Base-by-base conservation (phyloP, 2,797 vertebrate genomes). In the Botia kubotai region DNA sequence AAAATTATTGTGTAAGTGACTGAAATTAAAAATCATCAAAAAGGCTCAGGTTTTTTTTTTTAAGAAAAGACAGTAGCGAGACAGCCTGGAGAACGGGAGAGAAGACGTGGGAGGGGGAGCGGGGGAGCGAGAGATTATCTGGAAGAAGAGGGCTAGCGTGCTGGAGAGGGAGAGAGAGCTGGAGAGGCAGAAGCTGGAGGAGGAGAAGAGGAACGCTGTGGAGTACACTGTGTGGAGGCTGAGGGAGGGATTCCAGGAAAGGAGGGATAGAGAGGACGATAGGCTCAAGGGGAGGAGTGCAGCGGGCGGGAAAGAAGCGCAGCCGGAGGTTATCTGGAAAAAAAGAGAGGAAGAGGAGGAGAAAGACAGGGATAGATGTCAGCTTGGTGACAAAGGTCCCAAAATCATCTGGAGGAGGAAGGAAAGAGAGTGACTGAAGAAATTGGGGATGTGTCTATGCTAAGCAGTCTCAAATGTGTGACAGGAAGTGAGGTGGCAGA, bases 11-110 rank as follows among this genome's bases (percentile, higher is more conserved):
- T 1, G 50, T 2, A 6, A 16, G 17, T 17, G 0, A 65, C 33
- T 26, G 4, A 26, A 26, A 3, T 60, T 75, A n/a, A 7, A 50
- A 4, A 39, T 62, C 0, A 21, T 36, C 43, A 46, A 46, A 46
- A 26, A 50, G 73, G 53, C 66, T 63, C 55, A 75, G 72, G 80
- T 55, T 39, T 39, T 46, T 46, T 46, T 46, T 46, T 46, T 46
- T 11, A 46, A 46, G 43, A 46, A 46, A 10, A 46, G 43, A 46
- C 8, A 11, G 10, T 46, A 89, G 87, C 82, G 46, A 86, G 94
- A 86, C 93, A 95, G 93, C 86, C 94, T 95, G 94, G 94, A 95
- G 94, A 94, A 94, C 93, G 93, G 94, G 83, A 84, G 92, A 91
- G 93, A 93, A 88, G 81, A 90, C 92, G 91, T 88, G 92, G 90